Evolutionary conservation across 2,113 vertebrate species (phyloP), one percentile per base, ranked within the genome.

Genomic region (Dermatemys mawii): DNA sequence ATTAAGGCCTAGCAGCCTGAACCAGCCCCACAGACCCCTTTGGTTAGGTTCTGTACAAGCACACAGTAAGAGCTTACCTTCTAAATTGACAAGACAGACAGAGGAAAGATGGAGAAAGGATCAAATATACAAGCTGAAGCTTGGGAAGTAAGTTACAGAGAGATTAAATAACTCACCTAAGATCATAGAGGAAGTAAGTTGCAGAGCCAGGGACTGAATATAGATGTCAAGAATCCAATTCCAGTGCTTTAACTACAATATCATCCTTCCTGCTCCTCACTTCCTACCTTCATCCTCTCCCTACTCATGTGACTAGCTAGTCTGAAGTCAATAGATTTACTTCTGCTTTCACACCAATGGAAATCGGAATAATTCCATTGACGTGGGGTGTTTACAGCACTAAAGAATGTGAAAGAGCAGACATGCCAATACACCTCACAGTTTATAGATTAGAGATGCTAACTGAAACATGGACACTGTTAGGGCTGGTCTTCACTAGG

Each of bases 341-440:
- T 93, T 93, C 54, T 91, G 2, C 35, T 79, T 32, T 78, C 75
- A 48, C 29, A 75, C 38, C n/a, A 9, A 5, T 85, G 83, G 27
- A 93, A 92, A 84, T 26, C 49, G 29, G 57, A 60, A 60, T 60
- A 60, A 60, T 13, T 91, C 63, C 78, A 24, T 26, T 29, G 70
- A 3, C 32, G 70, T 54, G 4, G 53, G 86, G 9, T 16, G 29
- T 73, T 90, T 92, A 87, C 79, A 21, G 11, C 0, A 0, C 75
- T 78, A 26, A 49, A 78, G 17, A 16, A 24, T 29, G 2, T 48
- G 88, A 87, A 90, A 87, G 38, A 14, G 60, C 16, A 81, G 55
- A 8, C 17, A 51, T 0, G 17, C 26, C 51, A 38, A 41, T 26
- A 41, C 7, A 22, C 7, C 10, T 7, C 11, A 60, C 6, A 0